A percentile compares a stretch with the other conserved stretches of the same genome.
These are phyloP conservation scores for Diabrotica undecimpunctata DNA, from an alignment of 1,140 invertebrate species.

Conservation along the genomic window DNA sequence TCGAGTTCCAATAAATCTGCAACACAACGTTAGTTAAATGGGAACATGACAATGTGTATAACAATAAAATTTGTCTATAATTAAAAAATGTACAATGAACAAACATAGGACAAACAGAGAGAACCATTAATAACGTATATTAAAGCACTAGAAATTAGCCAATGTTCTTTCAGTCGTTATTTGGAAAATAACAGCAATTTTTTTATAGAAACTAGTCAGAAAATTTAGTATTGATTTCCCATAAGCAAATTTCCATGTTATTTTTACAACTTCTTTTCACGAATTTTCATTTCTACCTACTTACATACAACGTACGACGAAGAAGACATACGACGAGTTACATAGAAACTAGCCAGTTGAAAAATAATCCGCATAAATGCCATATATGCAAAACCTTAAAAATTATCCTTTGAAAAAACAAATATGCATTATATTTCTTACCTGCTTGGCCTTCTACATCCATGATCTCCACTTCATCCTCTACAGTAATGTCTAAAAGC, in stretches of 20 bases:
- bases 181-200: not conserved
- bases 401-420: constrained; percentile 25
- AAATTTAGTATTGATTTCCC: no score
- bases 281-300: no score
- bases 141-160: not conserved
- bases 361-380: not conserved
- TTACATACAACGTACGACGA: no score
- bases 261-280: no score
- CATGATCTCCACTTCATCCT: constrained; percentile 61
- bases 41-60: constrained; percentile 5
- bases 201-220: no score
- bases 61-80: not conserved
- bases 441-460: constrained; percentile 64
- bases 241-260: no score
- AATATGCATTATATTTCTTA: constrained; percentile 22
- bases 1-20: constrained; percentile 55
- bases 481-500: constrained; percentile 66
- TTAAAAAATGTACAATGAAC: not conserved
- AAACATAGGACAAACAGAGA: not conserved
- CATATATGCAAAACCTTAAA: constrained; percentile 58
- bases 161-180: not conserved
- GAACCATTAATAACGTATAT: not conserved
- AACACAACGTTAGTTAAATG: not conserved
- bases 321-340: not conserved
- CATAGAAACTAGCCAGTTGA: not conserved